Evolutionary conservation across 2,888 invertebrate species (phyloP).

Genomic region (Ophion costatus): DNA sequence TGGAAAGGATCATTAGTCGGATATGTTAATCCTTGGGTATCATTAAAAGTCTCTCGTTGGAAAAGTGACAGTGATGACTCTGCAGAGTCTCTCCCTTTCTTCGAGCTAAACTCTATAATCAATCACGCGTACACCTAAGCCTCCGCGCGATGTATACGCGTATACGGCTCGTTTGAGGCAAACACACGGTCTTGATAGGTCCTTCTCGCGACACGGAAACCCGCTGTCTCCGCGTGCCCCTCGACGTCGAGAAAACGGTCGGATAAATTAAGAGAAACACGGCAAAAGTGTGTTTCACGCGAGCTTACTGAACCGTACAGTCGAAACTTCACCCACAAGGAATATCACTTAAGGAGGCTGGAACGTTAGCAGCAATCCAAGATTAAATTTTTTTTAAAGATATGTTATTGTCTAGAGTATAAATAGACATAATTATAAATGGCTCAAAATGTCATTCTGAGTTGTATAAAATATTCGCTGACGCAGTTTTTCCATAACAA

Average conservation of each 20-base stretch:
- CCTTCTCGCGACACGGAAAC: conserved; percentile 61
- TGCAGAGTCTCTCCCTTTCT: conserved; percentile 53
- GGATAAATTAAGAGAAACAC: conserved; percentile 65
- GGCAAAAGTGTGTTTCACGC: neutral
- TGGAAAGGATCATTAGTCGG: conserved; percentile 73
- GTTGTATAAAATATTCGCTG: too few relatives aligned
- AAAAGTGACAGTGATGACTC: conserved; percentile 66
- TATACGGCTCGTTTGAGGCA: conserved; percentile 3
- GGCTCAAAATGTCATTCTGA: too few relatives aligned
- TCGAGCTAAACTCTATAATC: conserved; percentile 69
- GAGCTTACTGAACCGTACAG: neutral
- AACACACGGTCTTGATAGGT: neutral
- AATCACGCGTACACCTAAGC: conserved; percentile 70
- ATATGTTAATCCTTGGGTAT: conserved; percentile 75
- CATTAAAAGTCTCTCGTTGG: conserved; percentile 69
- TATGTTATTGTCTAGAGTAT: too few relatives aligned
- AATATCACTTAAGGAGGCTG: too few relatives aligned
- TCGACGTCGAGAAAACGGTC: conserved; percentile 67
- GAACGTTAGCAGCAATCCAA: too few relatives aligned
- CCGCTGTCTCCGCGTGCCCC: conserved; percentile 66
- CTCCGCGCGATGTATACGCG: neutral
- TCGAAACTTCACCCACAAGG: neutral
- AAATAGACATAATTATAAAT: too few relatives aligned
- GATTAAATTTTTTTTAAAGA: too few relatives aligned
- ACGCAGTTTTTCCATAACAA: too few relatives aligned